phyloP scores from a whole-genome alignment of 2,797 vertebrate species.

The Pelodytes ibericus region DNA sequence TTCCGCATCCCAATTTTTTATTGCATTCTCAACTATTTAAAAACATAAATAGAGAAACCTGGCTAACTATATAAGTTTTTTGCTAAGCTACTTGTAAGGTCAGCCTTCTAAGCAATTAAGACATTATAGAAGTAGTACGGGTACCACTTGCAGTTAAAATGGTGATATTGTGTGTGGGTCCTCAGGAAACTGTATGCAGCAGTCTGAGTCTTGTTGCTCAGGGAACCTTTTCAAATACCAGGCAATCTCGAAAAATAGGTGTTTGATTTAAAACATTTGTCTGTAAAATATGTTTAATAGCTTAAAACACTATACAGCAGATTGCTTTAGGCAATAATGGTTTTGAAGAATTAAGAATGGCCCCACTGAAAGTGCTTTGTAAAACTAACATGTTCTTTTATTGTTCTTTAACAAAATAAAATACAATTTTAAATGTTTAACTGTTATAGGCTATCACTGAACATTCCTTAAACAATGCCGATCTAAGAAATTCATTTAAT shows the following conservation, averaged over 20 bases:
- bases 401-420: constrained; percentile 18
- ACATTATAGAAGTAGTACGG: too few relatives aligned
- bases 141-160: too few relatives aligned
- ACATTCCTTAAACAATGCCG: neutral
- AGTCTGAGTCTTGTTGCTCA: too few relatives aligned
- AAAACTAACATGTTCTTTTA: neutral
- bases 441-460: neutral
- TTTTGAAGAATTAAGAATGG: constrained; percentile 17
- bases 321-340: constrained; percentile 20
- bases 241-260: constrained; percentile 18
- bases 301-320: constrained; percentile 14
- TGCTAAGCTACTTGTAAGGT: too few relatives aligned
- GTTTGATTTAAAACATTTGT: too few relatives aligned
- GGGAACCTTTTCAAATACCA: constrained; percentile 29
- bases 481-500: constrained; percentile 15
- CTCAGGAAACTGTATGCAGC: too few relatives aligned
- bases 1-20: too few relatives aligned
- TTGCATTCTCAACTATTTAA: too few relatives aligned
- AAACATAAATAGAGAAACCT: too few relatives aligned
- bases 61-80: too few relatives aligned
- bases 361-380: neutral
- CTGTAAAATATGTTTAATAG: constrained; percentile 19
- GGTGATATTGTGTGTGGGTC: too few relatives aligned
- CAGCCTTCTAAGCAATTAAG: too few relatives aligned
- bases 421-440: constrained; percentile 1